A percentile compares a stretch with the other conserved stretches of the same genome.
Evolutionary conservation across 2,888 invertebrate species (phyloP).

Genomic region (Sesamia inferens): DNA sequence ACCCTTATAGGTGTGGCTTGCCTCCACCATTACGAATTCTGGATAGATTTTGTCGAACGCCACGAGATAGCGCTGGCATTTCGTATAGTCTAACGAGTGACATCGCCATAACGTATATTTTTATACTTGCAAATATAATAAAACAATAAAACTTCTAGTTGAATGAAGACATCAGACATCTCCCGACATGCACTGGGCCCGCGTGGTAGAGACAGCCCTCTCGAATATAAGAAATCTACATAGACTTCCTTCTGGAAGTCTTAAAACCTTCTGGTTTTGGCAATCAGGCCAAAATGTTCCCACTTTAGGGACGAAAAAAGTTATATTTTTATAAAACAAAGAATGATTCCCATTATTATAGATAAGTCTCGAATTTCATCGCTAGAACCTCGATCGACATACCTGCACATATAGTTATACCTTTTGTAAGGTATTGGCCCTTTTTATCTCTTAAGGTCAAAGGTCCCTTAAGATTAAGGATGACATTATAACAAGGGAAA

Average conservation of each 20-base stretch:
- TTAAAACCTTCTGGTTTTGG: too few relatives aligned
- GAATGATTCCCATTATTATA: background rate
- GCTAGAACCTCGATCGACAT: background rate
- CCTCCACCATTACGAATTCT: too few relatives aligned
- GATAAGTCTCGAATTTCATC: conserved; percentile 4
- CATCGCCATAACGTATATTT: too few relatives aligned
- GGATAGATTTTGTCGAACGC: too few relatives aligned
- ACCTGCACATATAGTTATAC: conserved; percentile 3
- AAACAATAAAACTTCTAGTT: background rate
- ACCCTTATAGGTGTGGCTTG: too few relatives aligned
- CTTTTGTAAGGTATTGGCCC: conserved; percentile 25
- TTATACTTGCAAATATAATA: background rate
- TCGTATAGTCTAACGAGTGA: too few relatives aligned
- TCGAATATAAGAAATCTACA: too few relatives aligned
- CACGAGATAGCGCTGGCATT: too few relatives aligned
- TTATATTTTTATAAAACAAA: background rate
- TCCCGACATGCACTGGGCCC: background rate
- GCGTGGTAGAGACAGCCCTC: background rate
- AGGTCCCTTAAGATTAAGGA: conserved; percentile 49
- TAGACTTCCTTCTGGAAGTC: too few relatives aligned
- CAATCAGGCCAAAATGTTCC: too few relatives aligned
- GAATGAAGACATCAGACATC: background rate
- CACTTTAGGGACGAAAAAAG: background rate
- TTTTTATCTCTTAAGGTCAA: conserved; percentile 55
- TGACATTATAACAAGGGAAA: conserved; percentile 48